A percentile compares a stretch with the other conserved stretches of the same genome.
phyloP scores from a whole-genome alignment of 1,140 invertebrate species.

The Telenomus remus region DNA sequence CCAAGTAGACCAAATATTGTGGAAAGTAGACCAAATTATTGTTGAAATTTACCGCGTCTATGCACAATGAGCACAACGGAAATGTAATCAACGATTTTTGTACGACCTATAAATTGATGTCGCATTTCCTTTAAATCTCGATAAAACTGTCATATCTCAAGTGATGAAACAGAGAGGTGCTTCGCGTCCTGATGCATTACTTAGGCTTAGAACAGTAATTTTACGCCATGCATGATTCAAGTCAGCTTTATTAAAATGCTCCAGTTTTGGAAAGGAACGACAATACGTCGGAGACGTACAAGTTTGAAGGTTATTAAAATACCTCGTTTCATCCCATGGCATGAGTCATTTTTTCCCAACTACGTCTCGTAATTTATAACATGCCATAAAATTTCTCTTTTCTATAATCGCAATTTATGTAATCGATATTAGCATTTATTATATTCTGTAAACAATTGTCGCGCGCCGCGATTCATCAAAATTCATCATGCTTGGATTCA shows the following conservation, averaged over 20 bases:
- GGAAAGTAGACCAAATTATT: too few relatives aligned
- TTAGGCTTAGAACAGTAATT: conserved; percentile 18
- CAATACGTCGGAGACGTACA: conserved; percentile 37
- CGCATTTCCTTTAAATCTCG: conserved; percentile 7
- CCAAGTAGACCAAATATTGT: conserved; percentile 11
- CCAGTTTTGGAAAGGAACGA: conserved; percentile 42
- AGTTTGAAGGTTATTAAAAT: conserved; percentile 52
- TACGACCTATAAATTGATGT: conserved; percentile 2
- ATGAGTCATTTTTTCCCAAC: conserved; percentile 35
- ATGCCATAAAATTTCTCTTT: conserved; percentile 32
- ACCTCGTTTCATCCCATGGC: conserved; percentile 21
- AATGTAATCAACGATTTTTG: conserved; percentile 3
- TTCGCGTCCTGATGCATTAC: conserved; percentile 10
- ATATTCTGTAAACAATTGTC: too few relatives aligned
- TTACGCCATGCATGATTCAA: conserved; percentile 13
- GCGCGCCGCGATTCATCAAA: too few relatives aligned
- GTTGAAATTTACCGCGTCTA: too few relatives aligned
- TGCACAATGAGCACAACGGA: too few relatives aligned
- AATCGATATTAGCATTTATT: conserved; percentile 31
- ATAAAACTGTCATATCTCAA: conserved; percentile 15
- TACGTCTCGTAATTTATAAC: conserved; percentile 46
- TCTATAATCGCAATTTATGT: conserved; percentile 42
- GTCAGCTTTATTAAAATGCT: conserved; percentile 36
- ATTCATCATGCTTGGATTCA: too few relatives aligned
- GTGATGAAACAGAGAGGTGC: conserved; percentile 5